Conservation (phyloP, 2,113 vertebrate genomes). For the Rhinolophus ferrumequinum region DNA sequence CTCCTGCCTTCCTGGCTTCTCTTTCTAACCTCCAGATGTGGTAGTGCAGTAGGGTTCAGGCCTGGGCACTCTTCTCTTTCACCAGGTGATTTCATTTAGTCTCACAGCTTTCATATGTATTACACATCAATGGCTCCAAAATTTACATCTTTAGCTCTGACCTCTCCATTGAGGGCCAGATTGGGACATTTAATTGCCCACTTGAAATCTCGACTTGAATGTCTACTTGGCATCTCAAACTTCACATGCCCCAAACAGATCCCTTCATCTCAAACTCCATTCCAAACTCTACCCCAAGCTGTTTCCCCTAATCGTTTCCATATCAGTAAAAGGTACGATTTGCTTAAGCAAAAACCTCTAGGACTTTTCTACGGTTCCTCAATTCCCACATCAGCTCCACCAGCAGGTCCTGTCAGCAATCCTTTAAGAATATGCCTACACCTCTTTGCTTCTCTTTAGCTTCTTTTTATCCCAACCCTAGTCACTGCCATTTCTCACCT, state of each 20-base stretch:
- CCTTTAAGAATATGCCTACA: neutral
- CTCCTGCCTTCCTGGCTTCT: neutral
- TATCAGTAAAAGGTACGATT: neutral
- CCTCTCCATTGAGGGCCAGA: neutral
- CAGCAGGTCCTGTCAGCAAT: neutral
- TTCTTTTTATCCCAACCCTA: neutral
- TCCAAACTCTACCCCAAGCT: neutral
- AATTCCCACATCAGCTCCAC: neutral
- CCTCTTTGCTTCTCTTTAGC: neutral
- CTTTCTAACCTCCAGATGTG: neutral
- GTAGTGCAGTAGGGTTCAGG: neutral
- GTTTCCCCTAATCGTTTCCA: neutral
- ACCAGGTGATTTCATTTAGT: neutral
- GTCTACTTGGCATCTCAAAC: neutral
- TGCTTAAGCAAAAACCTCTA: neutral
- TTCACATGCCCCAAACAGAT: neutral
- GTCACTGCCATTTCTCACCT: neutral
- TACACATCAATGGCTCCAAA: neutral
- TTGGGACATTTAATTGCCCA: neutral
- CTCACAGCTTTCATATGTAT: neutral
- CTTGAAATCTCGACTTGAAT: neutral
- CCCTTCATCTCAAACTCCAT: neutral
- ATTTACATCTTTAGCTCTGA: neutral
- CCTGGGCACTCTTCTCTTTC: neutral
- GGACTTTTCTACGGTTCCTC: neutral